phyloP scores from a whole-genome alignment of 2,888 invertebrate species.

The Pardosa pseudoannulata region DNA sequence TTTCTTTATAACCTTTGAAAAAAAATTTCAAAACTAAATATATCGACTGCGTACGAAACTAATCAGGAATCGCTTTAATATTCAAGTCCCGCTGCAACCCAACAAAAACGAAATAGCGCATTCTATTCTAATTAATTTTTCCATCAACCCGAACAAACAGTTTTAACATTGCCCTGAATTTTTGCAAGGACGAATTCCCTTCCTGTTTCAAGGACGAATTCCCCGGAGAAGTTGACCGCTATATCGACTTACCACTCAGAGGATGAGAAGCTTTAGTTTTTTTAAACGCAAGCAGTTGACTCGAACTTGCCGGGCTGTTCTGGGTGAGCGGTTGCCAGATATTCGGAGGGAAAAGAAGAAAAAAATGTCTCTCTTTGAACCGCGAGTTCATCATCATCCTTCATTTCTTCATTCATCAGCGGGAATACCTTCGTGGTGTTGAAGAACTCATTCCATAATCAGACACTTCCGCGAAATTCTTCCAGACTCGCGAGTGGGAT shows the following conservation, averaged over 20 bases:
- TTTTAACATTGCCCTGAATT: slow-evolving; percentile 13
- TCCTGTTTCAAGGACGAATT: background rate
- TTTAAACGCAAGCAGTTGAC: background rate
- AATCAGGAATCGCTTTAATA: background rate
- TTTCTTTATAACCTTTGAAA: background rate
- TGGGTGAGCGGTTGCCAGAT: background rate
- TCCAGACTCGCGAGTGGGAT: no score
- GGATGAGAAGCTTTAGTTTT: background rate
- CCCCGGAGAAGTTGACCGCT: background rate
- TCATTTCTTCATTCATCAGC: no score
- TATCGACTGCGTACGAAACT: no score
- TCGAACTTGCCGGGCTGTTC: background rate
- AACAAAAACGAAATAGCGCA: background rate
- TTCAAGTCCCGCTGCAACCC: background rate
- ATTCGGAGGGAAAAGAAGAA: background rate
- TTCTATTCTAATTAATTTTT: background rate
- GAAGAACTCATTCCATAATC: no score
- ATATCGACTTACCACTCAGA: background rate
- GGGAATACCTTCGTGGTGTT: no score
- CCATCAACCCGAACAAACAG: background rate
- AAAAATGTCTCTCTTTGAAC: no score
- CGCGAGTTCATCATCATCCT: no score
- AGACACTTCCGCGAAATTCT: no score
- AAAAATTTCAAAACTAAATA: background rate
- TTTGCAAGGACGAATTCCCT: background rate